Evolutionary conservation across 2,797 vertebrate genomes (phyloP).

Genomic region (Gambelia wislizenii): DNA sequence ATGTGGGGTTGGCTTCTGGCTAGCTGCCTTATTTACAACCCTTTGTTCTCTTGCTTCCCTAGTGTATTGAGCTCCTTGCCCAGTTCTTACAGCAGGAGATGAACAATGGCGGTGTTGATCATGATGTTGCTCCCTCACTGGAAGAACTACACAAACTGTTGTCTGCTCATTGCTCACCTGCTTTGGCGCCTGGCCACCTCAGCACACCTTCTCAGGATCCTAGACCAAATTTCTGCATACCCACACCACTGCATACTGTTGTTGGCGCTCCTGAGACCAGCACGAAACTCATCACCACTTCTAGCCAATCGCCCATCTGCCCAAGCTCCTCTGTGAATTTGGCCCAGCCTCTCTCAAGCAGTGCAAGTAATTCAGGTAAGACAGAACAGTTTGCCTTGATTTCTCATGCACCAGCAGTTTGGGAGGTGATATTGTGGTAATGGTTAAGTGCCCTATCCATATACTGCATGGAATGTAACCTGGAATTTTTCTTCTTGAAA

Average conservation of each 20-base stretch:
- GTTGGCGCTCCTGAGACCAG: neutral
- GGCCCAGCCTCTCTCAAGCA: constrained; percentile 11
- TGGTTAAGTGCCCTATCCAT: neutral
- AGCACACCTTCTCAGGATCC: constrained; percentile 5
- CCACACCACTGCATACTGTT: neutral
- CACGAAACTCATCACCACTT: constrained; percentile 45
- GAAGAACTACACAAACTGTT: constrained; percentile 29
- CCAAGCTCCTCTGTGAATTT: constrained; percentile 48
- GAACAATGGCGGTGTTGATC: constrained; percentile 10
- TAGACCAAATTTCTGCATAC: neutral
- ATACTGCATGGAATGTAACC: neutral
- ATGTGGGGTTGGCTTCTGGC: no score
- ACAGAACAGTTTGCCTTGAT: neutral
- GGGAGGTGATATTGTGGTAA: no score
- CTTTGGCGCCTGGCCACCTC: neutral
- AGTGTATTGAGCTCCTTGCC: constrained; percentile 67
- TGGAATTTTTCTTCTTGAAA: neutral
- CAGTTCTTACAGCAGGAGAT: constrained; percentile 64
- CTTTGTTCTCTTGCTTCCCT: neutral
- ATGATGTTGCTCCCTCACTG: neutral
- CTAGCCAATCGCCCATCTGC: constrained; percentile 48
- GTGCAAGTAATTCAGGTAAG: constrained; percentile 59
- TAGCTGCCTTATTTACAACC: neutral
- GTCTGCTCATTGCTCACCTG: neutral
- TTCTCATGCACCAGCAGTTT: no score